These are phyloP conservation scores for Xestobium rufovillosum DNA, from an alignment of 2,888 invertebrate species.

Conservation along the genomic window DNA sequence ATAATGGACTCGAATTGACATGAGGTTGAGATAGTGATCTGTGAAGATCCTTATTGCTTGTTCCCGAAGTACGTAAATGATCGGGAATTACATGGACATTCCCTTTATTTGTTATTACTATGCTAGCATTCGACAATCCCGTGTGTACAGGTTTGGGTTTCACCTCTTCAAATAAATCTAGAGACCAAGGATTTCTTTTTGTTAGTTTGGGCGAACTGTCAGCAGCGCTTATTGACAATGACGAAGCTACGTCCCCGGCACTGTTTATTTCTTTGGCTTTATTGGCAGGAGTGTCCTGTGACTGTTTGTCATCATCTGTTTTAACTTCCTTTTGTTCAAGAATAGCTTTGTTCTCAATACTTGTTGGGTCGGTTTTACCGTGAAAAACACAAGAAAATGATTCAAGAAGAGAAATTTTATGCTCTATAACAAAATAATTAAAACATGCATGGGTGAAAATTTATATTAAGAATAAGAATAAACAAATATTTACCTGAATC, in stretches of 20 bases:
- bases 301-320: conserved; percentile 7
- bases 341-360: neutral
- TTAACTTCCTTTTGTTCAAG: neutral
- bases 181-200: conserved; percentile 35
- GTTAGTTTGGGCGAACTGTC: conserved; percentile 13
- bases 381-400: conserved; percentile 29
- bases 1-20: conserved; percentile 18
- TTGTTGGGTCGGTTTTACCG: conserved; percentile 26
- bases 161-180: conserved; percentile 37
- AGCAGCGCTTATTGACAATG: neutral
- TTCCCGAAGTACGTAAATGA: conserved; percentile 14
- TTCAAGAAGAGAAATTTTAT: conserved; percentile 30
- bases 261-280: too few species aligned
- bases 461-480: conserved; percentile 1
- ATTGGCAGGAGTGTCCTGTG: conserved; percentile 10
- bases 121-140: conserved; percentile 27
- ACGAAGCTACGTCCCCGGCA: neutral
- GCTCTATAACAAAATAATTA: conserved; percentile 22
- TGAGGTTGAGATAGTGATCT: conserved; percentile 39
- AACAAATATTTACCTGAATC: conserved; percentile 4
- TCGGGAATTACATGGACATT: conserved; percentile 32
- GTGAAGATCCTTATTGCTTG: conserved; percentile 16
- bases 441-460: too few species aligned
- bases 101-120: conserved; percentile 34
- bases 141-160: conserved; percentile 21